Conservation (phyloP, 2,113 vertebrate genomes). For the Boleophthalmus pectinirostris region DNA sequence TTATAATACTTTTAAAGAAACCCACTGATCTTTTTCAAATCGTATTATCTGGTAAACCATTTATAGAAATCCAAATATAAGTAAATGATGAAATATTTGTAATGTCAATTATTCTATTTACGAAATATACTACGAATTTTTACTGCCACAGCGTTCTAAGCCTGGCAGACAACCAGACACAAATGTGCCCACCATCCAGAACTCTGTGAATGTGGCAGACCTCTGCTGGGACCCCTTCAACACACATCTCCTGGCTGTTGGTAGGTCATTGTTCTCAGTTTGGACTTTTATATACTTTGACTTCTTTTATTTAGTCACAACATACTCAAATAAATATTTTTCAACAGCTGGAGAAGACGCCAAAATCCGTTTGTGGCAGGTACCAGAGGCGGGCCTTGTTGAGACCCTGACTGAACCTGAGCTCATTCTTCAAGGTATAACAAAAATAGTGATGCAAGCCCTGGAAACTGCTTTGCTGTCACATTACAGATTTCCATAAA, state of each 20-base stretch:
- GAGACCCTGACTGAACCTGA: conserved; percentile 83
- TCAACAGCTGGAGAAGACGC: conserved; percentile 88
- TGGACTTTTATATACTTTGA: neutral
- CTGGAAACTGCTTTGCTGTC: neutral
- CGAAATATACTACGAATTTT: neutral
- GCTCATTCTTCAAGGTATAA: conserved; percentile 83
- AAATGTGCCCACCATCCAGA: conserved; percentile 87
- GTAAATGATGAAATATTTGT: too few species aligned
- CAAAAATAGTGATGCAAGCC: conserved; percentile 1
- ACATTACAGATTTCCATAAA: neutral
- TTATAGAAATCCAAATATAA: too few species aligned
- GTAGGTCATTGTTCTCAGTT: conserved; percentile 68
- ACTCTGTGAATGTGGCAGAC: conserved; percentile 82
- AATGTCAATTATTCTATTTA: neutral
- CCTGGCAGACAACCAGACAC: conserved; percentile 85
- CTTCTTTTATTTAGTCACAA: neutral
- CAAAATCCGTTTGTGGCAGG: conserved; percentile 88
- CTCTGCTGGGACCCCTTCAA: conserved; percentile 93
- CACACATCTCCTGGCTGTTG: conserved; percentile 81
- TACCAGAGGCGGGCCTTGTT: conserved; percentile 83
- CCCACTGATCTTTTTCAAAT: too few species aligned
- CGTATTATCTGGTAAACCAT: too few species aligned
- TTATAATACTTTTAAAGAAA: too few species aligned
- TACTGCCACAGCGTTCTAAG: conserved; percentile 79
- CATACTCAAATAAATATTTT: neutral